Evolutionary conservation across 2,888 invertebrate species (phyloP), one percentile per base, ranked within the genome.

Genomic region (Scaptomyza caliginosa): DNA sequence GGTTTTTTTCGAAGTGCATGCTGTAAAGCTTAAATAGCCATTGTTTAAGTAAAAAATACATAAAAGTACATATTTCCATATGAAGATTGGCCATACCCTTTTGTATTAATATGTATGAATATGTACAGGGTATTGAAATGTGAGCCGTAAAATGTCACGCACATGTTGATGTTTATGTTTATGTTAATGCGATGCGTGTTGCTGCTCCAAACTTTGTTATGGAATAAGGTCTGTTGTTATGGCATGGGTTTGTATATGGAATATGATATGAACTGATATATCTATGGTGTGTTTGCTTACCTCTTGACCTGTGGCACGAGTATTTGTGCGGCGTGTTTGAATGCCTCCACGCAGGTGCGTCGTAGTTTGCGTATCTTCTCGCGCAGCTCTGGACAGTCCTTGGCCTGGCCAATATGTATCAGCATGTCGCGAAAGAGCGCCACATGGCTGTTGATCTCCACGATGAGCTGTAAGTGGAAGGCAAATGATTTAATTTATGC

Each of bases 371-470:
- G 93, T 87, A 97, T 96, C 92, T 96, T 95, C 91, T 97, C 97
- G 26, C 97, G 93, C 81, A 97, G 93, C 92, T 97, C 97, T 2
- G 97, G 96, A 80, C 95, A 94, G 92, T 97, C 97, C 90, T 95
- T 94, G 21, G 95, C 93, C 91, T 96, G 96, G 48, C 97, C 97
- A 88, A 97, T 95, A 92, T 96, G 96, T 91, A 97, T 96, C 85
- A 97, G 93, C 90, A 96, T 94, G 91, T 97, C 97, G 54, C 97
- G 95, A 92, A 96, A 97, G 87, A 96, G 92, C 60, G 97, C 97
- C 91, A 97, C 94, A 91, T 96, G 96, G 88, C 95, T 95, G 93
- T 97, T 97, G 92, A 97, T 96, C 91, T 97, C 97, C 89, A 96
- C 94, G 90, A 97, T 96, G 89, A 96, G 93, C 98, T 98, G 94